Evolutionary conservation across 1,140 invertebrate species (phyloP), one percentile per base, ranked within the genome.

Genomic region (Hylaeus anthracinus): DNA sequence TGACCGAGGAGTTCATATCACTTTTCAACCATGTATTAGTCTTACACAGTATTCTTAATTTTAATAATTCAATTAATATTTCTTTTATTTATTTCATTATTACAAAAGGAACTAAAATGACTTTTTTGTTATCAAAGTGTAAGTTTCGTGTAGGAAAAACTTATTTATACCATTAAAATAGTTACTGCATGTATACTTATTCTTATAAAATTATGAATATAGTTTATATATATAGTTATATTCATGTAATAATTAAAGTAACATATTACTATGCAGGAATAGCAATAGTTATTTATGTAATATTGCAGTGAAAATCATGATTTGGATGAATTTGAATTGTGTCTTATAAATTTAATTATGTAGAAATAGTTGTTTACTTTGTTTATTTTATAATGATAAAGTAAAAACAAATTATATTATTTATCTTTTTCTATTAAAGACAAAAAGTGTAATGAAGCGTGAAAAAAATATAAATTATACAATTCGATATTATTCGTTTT

Each of bases 121-220:
- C n/a, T 69, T 10, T 53, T 39, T 48, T 26, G 26, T 26, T 48
- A 15, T 43, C 39, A 4, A 6, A 9, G 41, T 43, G 10, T 41
- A 55, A 56, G 8, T 12, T 41, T 70, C 10, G 43, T 56, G 14
- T 37, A 56, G 3, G 14, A n/a, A 10, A 41, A 70, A 56, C 14
- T 43, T 70, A 41, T 41, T 55, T 70, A 69, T 53, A 37, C 48
- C 61, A 14, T 48, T 60, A 4, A 12, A 60, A 61, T 15, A 58
- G 39, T 9, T 63, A 53, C 37, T 53, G 4, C 45, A 15, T 55
- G 4, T 65, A 55, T 74, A 61, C 12, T 14, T 45, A 65, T n/a
- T 58, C n/a, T 58, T 65, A 65, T 65, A 45, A 65, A 65, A 65
- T 45, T 37, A 14, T 72, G 61, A 48, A 45, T 61, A 8, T 58